Evolutionary conservation across 2,797 vertebrate species (phyloP).

Genomic region (Poeciliopsis paucimaculata): DNA sequence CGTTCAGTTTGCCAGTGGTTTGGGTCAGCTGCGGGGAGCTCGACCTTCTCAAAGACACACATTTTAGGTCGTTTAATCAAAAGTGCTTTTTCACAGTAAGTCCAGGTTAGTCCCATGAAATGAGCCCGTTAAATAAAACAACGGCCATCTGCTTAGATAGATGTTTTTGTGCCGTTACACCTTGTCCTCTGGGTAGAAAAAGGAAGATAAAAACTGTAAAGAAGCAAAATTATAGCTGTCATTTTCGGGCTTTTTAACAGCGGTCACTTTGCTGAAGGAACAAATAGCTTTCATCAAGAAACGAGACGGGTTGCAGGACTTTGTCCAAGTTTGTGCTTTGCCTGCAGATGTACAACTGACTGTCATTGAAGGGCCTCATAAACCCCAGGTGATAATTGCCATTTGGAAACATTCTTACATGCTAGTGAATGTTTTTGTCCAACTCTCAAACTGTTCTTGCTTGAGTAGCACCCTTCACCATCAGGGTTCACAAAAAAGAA

Average conservation of each 20-base stretch:
- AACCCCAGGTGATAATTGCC: not conserved
- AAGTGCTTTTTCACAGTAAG: slow-evolving; percentile 51
- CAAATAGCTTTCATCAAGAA: not conserved
- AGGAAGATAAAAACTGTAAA: slow-evolving; percentile 58
- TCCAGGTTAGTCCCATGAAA: slow-evolving; percentile 62
- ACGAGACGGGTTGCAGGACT: slow-evolving; percentile 27
- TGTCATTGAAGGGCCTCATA: not conserved
- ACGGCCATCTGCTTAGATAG: slow-evolving; percentile 60
- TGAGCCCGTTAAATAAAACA: slow-evolving; percentile 59
- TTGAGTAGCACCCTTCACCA: not conserved
- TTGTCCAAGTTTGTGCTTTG: slow-evolving; percentile 10
- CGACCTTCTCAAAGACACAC: slow-evolving; percentile 55
- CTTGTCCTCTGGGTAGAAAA: slow-evolving; percentile 47
- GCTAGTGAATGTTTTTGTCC: not conserved
- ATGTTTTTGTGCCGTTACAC: slow-evolving; percentile 68
- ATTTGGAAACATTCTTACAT: not conserved
- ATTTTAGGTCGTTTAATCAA: slow-evolving; percentile 59
- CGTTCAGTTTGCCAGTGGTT: slow-evolving; percentile 51
- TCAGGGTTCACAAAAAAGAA: not conserved
- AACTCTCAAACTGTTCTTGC: not conserved
- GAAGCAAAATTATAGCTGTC: slow-evolving; percentile 41
- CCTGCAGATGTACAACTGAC: not conserved
- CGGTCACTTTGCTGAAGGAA: slow-evolving; percentile 44
- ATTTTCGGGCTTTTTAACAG: slow-evolving; percentile 43
- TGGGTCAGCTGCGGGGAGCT: slow-evolving; percentile 50